phyloP scores from a whole-genome alignment of 37 sponge, comb jelly and placozoan species.

The Ephydatia muelleri region DNA sequence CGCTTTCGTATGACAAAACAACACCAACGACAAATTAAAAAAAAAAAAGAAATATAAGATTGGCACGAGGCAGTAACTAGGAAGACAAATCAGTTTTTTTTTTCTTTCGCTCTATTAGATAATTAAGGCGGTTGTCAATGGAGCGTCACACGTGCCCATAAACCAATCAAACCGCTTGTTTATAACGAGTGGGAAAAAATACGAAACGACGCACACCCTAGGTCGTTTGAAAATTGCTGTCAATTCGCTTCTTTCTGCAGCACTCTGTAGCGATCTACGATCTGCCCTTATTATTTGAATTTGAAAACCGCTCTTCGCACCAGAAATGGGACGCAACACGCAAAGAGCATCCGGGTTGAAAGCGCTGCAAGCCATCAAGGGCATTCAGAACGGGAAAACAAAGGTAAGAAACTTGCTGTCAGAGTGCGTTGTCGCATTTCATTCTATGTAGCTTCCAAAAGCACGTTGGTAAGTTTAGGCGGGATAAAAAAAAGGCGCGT shows the following conservation, averaged over 20 bases:
- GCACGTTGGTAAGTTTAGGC: not conserved
- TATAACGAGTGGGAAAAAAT: constrained; percentile 22
- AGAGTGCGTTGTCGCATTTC: not conserved
- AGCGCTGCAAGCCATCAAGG: constrained; percentile 65
- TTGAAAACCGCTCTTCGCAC: not conserved
- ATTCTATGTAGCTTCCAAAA: not conserved
- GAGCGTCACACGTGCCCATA: constrained; percentile 1
- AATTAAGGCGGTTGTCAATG: constrained; percentile 21
- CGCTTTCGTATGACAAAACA: not conserved
- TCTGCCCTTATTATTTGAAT: not conserved
- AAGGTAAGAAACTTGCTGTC: constrained; percentile 7
- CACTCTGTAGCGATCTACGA: not conserved
- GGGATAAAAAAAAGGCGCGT: not conserved
- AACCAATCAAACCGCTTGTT: constrained; percentile 36
- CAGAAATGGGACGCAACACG: constrained; percentile 32
- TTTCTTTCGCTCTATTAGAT: constrained; percentile 6
- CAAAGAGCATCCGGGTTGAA: constrained; percentile 45
- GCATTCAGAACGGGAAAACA: constrained; percentile 21
- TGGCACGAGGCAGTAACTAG: constrained; percentile 1
- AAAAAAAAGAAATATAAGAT: not conserved
- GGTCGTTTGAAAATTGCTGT: constrained; percentile 7
- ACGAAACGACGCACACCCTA: constrained; percentile 1
- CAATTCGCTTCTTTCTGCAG: not conserved
- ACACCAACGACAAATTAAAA: not conserved
- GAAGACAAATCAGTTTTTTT: not conserved